phyloP scores from a whole-genome alignment of 2,797 vertebrate species.

The Columba guinea region DNA sequence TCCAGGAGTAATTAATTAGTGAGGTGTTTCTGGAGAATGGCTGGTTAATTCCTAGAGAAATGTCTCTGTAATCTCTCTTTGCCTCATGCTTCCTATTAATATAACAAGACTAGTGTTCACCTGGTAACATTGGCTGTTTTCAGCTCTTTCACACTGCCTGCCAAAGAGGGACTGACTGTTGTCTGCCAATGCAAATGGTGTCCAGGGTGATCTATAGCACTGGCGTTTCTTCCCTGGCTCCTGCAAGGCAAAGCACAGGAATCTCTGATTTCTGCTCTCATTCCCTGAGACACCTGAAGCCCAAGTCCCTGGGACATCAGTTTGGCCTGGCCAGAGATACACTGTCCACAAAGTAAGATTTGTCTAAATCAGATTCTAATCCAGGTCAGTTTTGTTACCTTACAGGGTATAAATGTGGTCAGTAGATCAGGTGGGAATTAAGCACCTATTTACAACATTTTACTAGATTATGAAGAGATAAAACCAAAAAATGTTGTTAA shows the following conservation, averaged over 20 bases:
- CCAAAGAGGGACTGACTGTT: neutral
- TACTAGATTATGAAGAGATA: neutral
- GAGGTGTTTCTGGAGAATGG: neutral
- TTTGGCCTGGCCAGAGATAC: neutral
- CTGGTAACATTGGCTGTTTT: fast-evolving
- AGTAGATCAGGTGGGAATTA: neutral
- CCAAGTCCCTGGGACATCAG: neutral
- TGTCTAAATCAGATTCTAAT: neutral
- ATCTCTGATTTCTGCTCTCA: neutral
- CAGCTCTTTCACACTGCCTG: neutral
- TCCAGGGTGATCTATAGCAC: neutral
- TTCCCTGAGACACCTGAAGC: neutral
- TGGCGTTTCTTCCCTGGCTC: neutral
- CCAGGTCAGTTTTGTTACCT: neutral
- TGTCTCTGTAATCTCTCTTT: neutral
- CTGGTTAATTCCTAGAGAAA: neutral
- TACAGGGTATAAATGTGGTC: neutral
- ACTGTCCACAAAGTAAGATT: too few relatives aligned
- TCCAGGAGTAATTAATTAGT: neutral
- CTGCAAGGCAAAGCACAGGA: neutral
- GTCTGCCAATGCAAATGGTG: neutral
- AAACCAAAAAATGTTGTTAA: neutral
- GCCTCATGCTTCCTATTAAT: neutral
- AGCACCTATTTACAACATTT: neutral
- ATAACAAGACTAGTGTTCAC: neutral